These are phyloP conservation scores for Trogon melanurus DNA, from an alignment of 2,113 vertebrate species.

Conservation along the genomic window DNA sequence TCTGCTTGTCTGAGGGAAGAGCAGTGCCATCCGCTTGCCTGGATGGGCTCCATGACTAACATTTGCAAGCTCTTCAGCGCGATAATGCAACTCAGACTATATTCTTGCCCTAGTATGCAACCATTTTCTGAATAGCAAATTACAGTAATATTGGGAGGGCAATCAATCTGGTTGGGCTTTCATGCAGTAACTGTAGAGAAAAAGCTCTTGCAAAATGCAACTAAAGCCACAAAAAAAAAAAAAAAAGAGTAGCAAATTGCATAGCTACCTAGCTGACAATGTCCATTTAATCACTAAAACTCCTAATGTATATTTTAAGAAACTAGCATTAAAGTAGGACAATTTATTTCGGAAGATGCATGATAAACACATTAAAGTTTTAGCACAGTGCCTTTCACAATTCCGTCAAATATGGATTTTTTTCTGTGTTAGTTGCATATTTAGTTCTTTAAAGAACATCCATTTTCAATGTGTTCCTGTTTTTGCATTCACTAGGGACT, in stretches of 20 bases:
- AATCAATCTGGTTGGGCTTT: background rate
- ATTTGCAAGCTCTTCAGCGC: background rate
- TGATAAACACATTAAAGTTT: conserved; percentile 64
- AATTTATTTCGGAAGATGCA: conserved; percentile 51
- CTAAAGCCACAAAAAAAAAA: background rate
- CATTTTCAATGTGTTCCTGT: conserved; percentile 24
- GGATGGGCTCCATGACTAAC: background rate
- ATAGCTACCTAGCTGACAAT: background rate
- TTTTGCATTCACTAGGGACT: conserved; percentile 37
- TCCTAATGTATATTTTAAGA: conserved; percentile 51
- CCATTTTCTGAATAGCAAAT: background rate
- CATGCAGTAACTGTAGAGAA: background rate
- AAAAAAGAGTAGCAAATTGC: background rate
- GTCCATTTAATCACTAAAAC: conserved; percentile 17
- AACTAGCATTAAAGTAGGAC: conserved; percentile 37
- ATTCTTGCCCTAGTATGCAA: background rate
- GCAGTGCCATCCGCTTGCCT: background rate
- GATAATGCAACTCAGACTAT: background rate
- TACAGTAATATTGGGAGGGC: background rate
- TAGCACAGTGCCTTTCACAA: background rate
- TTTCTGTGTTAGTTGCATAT: background rate
- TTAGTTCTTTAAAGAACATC: conserved; percentile 54
- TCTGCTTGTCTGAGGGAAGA: background rate
- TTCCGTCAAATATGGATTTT: conserved; percentile 23
- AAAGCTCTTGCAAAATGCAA: background rate